A percentile compares a stretch with the other conserved stretches of the same genome.
Conservation (phyloP, 2,797 vertebrate species). For the Dipus sagitta region DNA sequence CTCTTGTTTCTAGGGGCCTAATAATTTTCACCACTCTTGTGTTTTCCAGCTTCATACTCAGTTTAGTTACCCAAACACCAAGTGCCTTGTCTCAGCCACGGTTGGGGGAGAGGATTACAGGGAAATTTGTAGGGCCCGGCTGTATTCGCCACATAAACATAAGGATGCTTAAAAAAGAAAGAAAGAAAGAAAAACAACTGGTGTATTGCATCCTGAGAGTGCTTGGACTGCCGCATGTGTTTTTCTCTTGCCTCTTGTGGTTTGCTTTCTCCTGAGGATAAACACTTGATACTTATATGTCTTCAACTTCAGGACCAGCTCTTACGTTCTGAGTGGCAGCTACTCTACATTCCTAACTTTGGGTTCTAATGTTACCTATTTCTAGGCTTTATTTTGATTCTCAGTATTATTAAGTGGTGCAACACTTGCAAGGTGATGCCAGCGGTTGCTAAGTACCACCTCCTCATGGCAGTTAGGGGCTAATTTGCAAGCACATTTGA, state of each 20-base stretch:
- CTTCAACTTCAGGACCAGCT: constrained; percentile 16
- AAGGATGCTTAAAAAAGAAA: not conserved
- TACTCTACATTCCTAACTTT: not conserved
- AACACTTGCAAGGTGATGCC: not conserved
- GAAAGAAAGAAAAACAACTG: not conserved
- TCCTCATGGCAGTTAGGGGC: not conserved
- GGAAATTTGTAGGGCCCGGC: not conserved
- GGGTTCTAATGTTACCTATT: constrained; percentile 16
- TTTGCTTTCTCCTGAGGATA: not conserved
- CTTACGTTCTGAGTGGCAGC: constrained; percentile 60
- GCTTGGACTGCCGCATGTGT: not conserved
- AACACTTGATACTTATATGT: constrained; percentile 36
- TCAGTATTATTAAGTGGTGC: not conserved
- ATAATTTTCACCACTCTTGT: constrained; percentile 19
- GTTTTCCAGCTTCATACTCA: constrained; percentile 10
- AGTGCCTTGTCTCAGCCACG: not conserved
- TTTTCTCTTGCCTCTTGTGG: not conserved
- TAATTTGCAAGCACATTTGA: constrained; percentile 2
- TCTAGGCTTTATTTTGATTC: constrained; percentile 33
- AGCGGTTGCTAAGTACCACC: not conserved
- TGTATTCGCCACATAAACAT: constrained; percentile 9
- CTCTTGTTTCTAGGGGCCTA: constrained; percentile 52
- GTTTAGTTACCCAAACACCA: not conserved
- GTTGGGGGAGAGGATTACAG: not conserved
- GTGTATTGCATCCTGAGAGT: not conserved